Percentiles rank a stretch among this genome's conserved stretches.
Conservation (phyloP, 1,140 invertebrate genomes). For the Drosophila funebris region DNA sequence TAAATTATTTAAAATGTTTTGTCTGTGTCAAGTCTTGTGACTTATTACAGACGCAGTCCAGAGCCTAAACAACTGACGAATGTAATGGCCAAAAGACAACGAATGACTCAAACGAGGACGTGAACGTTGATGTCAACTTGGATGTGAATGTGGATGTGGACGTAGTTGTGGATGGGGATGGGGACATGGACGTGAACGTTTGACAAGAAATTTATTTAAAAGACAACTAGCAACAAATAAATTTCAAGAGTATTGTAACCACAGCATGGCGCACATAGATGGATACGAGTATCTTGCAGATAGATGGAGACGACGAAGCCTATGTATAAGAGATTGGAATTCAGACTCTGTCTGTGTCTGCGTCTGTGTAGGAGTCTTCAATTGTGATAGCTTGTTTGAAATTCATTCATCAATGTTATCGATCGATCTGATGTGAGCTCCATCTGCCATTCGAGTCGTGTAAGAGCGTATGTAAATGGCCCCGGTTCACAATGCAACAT, state of each 20-base stretch:
- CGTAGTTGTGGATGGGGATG: not conserved
- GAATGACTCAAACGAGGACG: not conserved
- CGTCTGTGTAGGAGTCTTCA: slow-evolving; percentile 57
- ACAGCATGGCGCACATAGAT: slow-evolving; percentile 22
- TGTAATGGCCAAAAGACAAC: slow-evolving; percentile 47
- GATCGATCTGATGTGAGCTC: slow-evolving; percentile 57
- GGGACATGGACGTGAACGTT: slow-evolving; percentile 38
- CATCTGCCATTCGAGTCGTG: slow-evolving; percentile 16
- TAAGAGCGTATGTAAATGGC: slow-evolving; percentile 36
- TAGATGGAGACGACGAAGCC: slow-evolving; percentile 1
- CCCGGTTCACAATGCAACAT: slow-evolving; percentile 67
- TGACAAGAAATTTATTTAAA: slow-evolving; percentile 82
- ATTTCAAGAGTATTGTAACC: slow-evolving; percentile 55
- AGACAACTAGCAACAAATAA: slow-evolving; percentile 79
- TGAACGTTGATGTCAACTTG: not conserved
- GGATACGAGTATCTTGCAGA: slow-evolving; percentile 1
- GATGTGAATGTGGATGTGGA: not conserved
- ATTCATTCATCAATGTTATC: slow-evolving; percentile 81
- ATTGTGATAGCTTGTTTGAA: slow-evolving; percentile 44
- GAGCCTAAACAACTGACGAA: slow-evolving; percentile 58
- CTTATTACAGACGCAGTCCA: slow-evolving; percentile 63
- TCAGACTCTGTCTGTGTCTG: slow-evolving; percentile 11
- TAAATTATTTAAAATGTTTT: slow-evolving; percentile 73
- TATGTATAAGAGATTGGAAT: slow-evolving; percentile 8
- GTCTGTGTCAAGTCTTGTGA: slow-evolving; percentile 59